These are phyloP conservation scores for Corythaixoides concolor DNA, from an alignment of 2,113 vertebrate genomes.

Conservation along the genomic window DNA sequence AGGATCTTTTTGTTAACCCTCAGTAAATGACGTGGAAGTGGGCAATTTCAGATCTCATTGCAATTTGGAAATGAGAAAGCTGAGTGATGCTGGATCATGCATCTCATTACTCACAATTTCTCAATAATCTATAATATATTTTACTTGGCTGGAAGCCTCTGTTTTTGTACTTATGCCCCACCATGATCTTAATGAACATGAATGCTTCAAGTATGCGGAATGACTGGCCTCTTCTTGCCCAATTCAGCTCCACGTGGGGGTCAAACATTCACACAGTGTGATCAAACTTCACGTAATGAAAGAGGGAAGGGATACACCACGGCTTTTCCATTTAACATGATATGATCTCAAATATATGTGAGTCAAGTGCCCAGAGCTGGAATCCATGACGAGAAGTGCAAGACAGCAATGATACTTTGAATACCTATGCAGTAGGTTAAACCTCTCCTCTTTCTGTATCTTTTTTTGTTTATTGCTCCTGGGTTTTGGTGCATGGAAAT, in stretches of 20 bases:
- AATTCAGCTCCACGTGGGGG: not conserved
- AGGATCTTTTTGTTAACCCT: constrained; percentile 31
- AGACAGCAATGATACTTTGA: not conserved
- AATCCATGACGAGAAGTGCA: not conserved
- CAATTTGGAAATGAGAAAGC: constrained; percentile 28
- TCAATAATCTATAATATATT: not conserved
- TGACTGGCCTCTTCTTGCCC: not conserved
- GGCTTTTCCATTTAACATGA: not conserved
- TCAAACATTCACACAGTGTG: not conserved
- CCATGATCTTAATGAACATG: not conserved
- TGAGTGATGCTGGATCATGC: constrained; percentile 9
- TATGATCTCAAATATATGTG: not conserved
- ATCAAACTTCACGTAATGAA: not conserved
- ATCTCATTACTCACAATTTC: not conserved
- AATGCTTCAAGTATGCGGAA: not conserved
- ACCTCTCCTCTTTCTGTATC: not conserved
- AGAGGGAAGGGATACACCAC: not conserved
- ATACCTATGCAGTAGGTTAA: not conserved
- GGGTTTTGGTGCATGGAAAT: not conserved
- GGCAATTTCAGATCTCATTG: constrained; percentile 30
- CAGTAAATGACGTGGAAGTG: not conserved
- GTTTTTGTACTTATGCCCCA: not conserved
- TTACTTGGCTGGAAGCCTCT: not conserved
- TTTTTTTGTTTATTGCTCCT: not conserved
- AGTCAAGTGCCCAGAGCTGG: not conserved